Percentiles rank a stretch among this genome's conserved stretches.
Conservation (phyloP, 2,888 invertebrate species). For the Chloroclysta siterata region DNA sequence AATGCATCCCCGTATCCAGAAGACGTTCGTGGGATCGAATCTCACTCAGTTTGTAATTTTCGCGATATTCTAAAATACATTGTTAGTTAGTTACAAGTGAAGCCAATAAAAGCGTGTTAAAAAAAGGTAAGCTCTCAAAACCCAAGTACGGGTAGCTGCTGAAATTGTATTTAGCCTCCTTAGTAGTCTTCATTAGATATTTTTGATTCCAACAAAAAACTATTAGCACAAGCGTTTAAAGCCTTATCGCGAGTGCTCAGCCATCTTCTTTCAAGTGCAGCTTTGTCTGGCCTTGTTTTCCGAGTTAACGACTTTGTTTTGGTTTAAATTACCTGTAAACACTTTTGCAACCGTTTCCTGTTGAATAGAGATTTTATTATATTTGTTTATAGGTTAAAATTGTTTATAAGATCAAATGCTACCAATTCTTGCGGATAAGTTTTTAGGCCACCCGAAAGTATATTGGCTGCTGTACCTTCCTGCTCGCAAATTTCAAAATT, state of each 20-base stretch:
- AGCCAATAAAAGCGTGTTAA: too few species aligned
- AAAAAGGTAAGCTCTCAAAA: background rate
- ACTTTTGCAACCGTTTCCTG: background rate
- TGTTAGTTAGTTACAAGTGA: too few species aligned
- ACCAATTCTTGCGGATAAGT: too few species aligned
- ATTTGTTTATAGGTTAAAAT: background rate
- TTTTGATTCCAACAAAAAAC: slow-evolving; percentile 1
- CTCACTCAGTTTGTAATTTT: too few species aligned
- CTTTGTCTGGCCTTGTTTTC: slow-evolving; percentile 14
- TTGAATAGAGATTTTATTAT: background rate
- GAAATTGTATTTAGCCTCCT: background rate
- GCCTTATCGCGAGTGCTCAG: slow-evolving; percentile 19
- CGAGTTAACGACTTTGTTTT: slow-evolving; percentile 13
- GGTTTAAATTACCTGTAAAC: slow-evolving; percentile 5
- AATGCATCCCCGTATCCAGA: too few species aligned
- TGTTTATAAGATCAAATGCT: too few species aligned
- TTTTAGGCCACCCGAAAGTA: too few species aligned
- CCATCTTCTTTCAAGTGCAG: slow-evolving; percentile 15
- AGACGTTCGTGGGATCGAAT: too few species aligned
- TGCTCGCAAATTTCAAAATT: too few species aligned
- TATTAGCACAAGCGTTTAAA: slow-evolving; percentile 10
- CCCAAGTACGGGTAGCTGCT: background rate
- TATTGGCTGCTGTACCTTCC: too few species aligned
- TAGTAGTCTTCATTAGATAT: background rate
- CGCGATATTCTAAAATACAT: too few species aligned